phyloP scores from a whole-genome alignment of 2,113 vertebrate species.

The Etheostoma cragini region DNA sequence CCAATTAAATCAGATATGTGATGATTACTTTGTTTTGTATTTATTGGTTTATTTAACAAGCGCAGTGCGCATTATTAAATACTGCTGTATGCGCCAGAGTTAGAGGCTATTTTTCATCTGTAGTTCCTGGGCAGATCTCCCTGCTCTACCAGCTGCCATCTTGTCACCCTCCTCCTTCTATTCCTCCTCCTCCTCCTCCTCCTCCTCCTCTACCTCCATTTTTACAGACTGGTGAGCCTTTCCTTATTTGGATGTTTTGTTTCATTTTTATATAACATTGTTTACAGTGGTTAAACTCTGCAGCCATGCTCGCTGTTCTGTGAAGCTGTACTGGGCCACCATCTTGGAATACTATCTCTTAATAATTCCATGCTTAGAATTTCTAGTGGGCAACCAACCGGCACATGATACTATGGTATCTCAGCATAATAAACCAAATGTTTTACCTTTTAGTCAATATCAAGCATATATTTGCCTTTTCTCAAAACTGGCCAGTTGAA shows the following conservation, averaged over 20 bases:
- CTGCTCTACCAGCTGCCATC: neutral
- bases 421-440: no score
- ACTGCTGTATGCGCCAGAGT: neutral
- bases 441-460: neutral
- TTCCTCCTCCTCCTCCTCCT: neutral
- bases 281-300: neutral
- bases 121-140: no score
- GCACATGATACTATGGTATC: neutral
- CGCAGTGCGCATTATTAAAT: neutral
- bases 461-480: neutral
- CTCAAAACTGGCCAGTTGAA: neutral
- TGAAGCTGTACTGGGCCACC: neutral
- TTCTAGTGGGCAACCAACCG: neutral
- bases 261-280: neutral
- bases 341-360: neutral
- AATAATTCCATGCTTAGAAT: neutral
- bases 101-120: no score
- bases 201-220: neutral
- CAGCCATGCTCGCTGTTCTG: no score
- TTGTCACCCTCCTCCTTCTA: neutral
- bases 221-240: neutral
- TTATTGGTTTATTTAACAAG: neutral
- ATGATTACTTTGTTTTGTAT: neutral
- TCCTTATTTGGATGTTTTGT: neutral
- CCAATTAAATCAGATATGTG: neutral